Evolutionary conservation across 2,888 invertebrate genomes (phyloP).

Genomic region (Cotesia congregata): DNA sequence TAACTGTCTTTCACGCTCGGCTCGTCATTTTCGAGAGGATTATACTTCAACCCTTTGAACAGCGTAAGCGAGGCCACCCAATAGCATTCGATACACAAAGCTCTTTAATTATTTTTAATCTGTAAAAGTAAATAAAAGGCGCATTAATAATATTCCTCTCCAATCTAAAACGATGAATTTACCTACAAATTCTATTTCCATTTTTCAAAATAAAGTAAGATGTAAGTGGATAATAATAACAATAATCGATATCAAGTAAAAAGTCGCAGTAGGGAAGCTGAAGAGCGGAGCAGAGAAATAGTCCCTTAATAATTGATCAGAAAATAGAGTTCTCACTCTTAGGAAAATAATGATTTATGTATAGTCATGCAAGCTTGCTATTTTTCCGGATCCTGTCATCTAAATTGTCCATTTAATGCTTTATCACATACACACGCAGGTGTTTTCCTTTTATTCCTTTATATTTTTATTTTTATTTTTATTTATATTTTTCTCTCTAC

Average conservation of each 20-base stretch:
- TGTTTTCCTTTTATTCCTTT: constrained; percentile 7
- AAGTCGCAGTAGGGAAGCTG: constrained; percentile 10
- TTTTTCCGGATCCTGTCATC: constrained; percentile 20
- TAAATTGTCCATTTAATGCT: constrained; percentile 15
- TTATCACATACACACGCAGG: constrained; percentile 26
- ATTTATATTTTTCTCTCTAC: background rate
- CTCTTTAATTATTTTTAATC: background rate
- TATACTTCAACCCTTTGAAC: constrained; percentile 54
- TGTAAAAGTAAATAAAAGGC: background rate
- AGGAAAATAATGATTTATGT: constrained; percentile 9
- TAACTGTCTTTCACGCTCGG: constrained; percentile 52
- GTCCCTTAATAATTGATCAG: constrained; percentile 19
- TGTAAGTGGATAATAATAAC: background rate
- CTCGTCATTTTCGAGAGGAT: constrained; percentile 51
- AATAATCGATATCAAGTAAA: background rate
- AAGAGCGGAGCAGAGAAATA: no score
- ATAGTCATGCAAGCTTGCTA: constrained; percentile 42
- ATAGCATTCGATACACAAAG: constrained; percentile 41
- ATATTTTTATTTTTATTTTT: background rate
- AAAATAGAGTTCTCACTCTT: constrained; percentile 47
- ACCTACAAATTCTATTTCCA: no score
- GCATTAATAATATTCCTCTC: background rate
- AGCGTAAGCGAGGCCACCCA: constrained; percentile 24
- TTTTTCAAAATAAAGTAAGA: no score
- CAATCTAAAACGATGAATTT: constrained; percentile 7